Evolutionary conservation across 2,113 vertebrate species (phyloP).

Genomic region (Rhinoderma darwinii): DNA sequence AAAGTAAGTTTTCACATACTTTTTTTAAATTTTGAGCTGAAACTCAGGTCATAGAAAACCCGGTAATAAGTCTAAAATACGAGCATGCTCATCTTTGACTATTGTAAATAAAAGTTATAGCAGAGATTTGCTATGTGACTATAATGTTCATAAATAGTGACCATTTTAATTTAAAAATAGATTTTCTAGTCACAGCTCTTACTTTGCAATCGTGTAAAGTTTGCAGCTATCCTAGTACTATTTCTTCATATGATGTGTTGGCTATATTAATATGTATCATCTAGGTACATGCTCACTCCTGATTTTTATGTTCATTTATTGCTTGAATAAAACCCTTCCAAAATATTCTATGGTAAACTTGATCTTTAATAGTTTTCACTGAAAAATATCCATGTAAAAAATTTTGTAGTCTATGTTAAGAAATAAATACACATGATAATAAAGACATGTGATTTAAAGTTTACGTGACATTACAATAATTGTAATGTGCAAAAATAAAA

Average conservation of each 20-base stretch:
- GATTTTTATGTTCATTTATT: not conserved
- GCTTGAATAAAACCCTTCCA: not conserved
- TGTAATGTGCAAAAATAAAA: no score
- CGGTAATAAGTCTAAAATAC: constrained; percentile 17
- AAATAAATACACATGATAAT: no score
- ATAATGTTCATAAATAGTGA: constrained; percentile 21
- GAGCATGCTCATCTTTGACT: not conserved
- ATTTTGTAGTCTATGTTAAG: no score
- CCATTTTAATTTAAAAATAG: not conserved
- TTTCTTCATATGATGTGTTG: not conserved
- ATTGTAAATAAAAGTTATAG: not conserved
- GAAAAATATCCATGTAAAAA: not conserved
- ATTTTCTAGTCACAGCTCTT: not conserved
- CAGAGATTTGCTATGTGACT: constrained; percentile 14
- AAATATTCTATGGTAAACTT: not conserved
- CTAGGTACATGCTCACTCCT: not conserved
- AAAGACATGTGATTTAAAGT: no score
- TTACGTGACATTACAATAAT: no score
- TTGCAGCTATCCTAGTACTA: not conserved
- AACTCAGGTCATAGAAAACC: not conserved
- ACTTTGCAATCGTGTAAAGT: not conserved
- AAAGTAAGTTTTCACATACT: constrained; percentile 28
- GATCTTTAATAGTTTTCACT: no score
- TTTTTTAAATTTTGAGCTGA: constrained; percentile 17
- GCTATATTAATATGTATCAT: not conserved